Conservation (phyloP, 2,797 vertebrate genomes). For the Eospalax fontanierii region DNA sequence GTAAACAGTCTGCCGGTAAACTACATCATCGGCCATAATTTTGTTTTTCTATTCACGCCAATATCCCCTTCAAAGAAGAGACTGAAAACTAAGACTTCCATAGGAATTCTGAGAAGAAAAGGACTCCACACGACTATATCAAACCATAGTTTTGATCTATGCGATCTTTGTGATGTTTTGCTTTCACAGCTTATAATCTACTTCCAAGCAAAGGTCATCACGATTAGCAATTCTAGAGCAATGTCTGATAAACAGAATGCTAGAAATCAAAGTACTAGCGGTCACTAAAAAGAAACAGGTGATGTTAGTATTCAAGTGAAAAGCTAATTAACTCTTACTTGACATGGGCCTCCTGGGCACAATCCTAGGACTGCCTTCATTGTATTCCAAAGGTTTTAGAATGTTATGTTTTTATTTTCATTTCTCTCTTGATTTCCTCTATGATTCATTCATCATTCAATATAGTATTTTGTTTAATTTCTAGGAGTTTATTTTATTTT, state of each 20-base stretch:
- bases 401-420: no score
- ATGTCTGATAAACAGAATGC: background rate
- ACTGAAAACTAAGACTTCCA: background rate
- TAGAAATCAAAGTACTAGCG: constrained; percentile 8
- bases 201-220: constrained; percentile 35
- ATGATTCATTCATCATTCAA: no score
- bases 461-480: no score
- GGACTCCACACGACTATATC: background rate
- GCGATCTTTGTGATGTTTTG: constrained; percentile 25
- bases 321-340: background rate
- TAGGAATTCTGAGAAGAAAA: constrained; percentile 31
- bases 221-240: constrained; percentile 38
- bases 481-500: no score
- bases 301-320: constrained; percentile 28
- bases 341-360: no score
- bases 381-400: no score
- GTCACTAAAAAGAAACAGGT: background rate
- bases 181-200: background rate
- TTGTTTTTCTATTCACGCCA: background rate
- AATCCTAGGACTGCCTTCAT: no score
- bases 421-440: no score
- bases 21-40: no score
- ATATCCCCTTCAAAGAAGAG: background rate
- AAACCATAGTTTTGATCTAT: constrained; percentile 42
- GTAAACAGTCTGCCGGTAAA: no score